Conservation (phyloP, 2,797 vertebrate species). For the Sus cebifrons region DNA sequence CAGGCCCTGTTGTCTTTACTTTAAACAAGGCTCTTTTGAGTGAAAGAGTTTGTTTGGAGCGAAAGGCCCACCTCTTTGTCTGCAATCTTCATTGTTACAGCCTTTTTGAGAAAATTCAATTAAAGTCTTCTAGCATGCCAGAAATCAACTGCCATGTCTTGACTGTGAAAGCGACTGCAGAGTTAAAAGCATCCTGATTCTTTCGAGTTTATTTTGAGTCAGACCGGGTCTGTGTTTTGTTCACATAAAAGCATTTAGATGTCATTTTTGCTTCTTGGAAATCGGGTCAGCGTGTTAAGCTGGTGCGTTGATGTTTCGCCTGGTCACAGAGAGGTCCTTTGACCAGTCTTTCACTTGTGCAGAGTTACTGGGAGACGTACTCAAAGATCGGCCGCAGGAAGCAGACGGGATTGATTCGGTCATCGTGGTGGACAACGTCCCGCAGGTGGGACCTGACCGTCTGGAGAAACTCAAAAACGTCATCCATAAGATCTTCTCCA, state of each 20-base stretch:
- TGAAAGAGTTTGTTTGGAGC: neutral
- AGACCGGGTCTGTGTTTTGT: neutral
- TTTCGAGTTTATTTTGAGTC: neutral
- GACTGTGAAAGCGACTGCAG: neutral
- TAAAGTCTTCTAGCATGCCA: neutral
- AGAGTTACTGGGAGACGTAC: constrained; percentile 95
- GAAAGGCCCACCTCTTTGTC: neutral
- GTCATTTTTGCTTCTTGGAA: neutral
- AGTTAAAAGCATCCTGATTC: neutral
- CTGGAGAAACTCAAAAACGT: constrained; percentile 98
- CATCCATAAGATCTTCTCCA: constrained; percentile 99
- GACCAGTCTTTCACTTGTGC: neutral
- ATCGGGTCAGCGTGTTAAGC: neutral
- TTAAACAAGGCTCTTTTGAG: neutral
- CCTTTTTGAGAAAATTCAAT: neutral
- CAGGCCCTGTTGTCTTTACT: neutral
- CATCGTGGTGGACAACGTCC: constrained; percentile 97
- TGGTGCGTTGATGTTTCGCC: neutral
- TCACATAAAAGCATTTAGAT: neutral
- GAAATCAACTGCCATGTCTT: neutral
- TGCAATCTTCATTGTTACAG: neutral
- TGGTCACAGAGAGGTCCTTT: neutral
- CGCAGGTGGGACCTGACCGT: constrained; percentile 97
- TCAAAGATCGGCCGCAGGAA: constrained; percentile 95
- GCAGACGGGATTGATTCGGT: constrained; percentile 98